Base-by-base conservation (phyloP, 2,113 vertebrate genomes). In the Aspiorhynchus laticeps region DNA sequence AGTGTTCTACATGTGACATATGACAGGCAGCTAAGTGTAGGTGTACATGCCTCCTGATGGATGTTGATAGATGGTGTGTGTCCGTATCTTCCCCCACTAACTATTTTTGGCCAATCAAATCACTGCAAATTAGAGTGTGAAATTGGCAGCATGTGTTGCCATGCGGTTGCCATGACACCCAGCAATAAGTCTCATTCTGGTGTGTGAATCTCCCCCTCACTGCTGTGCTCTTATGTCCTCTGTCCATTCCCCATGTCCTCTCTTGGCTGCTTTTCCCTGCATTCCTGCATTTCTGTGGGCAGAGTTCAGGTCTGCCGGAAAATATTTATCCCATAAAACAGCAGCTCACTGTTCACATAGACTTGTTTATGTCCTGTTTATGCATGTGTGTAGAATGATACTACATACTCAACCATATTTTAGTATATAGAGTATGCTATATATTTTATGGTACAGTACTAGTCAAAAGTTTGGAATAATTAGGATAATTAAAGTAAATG, bases 41-140 rank as follows among this genome's bases (percentile, higher is more conserved):
- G 48, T 26, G 21, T 6, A 7, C 33, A 15, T 6, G 59, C 19
- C 0, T 73, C 1, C 56, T 59, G 56, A n/a, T 10, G 24, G 56
- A 38, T 87, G 26, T 24, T 69, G 61, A 79, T 73, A 79, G 80
- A 48, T 78, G n/a, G 38, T 90, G 86, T 77, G 86, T 77, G 48
- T 31, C 85, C 63, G 71, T 73, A 85, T 89, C 86, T 38, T 41
- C 76, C 89, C 83, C 85, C 76, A 53, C 84, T 46, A 41, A 75
- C 84, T 51, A 65, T 75, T 63, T 63, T 76, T 86, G 46, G 79
- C 87, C 84, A 90, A 86, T 85, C 87, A 92, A 90, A 90, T 91
- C 91, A 90, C 87, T 84, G 93, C 92, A 94, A 93, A 94, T 94
- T 91, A 93, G 91, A 93, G 90, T 94, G 93, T 93, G 93, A 95